Evolutionary conservation across 2,797 vertebrate genomes (phyloP).

Genomic region (Linurgus olivaceus): DNA sequence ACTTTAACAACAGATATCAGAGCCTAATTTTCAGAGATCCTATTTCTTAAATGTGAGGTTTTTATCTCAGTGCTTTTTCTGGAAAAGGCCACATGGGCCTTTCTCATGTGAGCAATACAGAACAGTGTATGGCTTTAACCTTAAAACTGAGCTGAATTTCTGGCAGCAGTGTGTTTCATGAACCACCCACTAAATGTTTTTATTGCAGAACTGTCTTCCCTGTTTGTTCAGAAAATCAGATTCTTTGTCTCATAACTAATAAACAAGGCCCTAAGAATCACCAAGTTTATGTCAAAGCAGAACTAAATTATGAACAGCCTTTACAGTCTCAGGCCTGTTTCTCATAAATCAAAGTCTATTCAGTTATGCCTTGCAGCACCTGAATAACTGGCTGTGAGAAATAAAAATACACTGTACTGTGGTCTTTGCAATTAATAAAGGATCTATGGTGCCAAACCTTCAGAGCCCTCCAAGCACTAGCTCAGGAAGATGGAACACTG

Average conservation of each 20-base stretch:
- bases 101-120: neutral
- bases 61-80: neutral
- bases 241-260: neutral
- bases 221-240: neutral
- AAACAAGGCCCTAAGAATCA: neutral
- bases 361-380: neutral
- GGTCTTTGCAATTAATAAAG: neutral
- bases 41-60: neutral
- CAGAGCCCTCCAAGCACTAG: neutral
- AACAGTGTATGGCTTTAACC: neutral
- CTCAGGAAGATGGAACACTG: neutral
- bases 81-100: neutral
- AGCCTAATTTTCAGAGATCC: neutral
- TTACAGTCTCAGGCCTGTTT: neutral
- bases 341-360: neutral
- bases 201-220: neutral
- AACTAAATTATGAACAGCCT: neutral
- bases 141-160: neutral
- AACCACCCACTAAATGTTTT: neutral
- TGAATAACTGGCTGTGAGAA: constrained; percentile 8
- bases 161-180: neutral
- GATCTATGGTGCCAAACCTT: neutral
- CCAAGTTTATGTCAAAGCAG: neutral
- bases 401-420: neutral
- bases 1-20: neutral